phyloP scores from a whole-genome alignment of 2,797 vertebrate genomes.

The Cephalopachus bancanus region DNA sequence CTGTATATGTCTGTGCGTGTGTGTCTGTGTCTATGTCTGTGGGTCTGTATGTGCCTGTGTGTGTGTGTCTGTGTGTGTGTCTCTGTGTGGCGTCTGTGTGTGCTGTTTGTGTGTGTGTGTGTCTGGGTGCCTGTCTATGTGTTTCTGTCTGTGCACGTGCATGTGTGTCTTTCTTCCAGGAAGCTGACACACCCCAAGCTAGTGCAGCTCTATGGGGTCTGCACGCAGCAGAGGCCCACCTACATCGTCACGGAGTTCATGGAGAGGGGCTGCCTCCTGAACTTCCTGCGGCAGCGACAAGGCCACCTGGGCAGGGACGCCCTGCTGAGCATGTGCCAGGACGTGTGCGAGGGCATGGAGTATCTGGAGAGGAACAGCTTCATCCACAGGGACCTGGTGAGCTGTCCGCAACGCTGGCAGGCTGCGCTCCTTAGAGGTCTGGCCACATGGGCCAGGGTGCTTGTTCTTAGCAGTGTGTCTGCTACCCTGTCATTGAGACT shows the following conservation, averaged over 20 bases:
- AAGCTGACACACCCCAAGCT: constrained; percentile 95
- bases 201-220: constrained; percentile 97
- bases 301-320: constrained; percentile 90
- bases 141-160: no score
- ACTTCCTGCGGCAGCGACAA: constrained; percentile 92
- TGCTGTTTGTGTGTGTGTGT: no score
- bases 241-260: constrained; percentile 98
- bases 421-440: no score
- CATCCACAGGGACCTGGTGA: constrained; percentile 97
- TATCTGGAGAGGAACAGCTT: constrained; percentile 94
- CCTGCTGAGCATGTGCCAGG: constrained; percentile 94
- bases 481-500: constrained; percentile 48
- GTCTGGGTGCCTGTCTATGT: no score
- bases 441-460: constrained; percentile 86
- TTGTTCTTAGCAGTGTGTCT: not conserved
- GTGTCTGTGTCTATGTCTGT: no score
- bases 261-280: constrained; percentile 95
- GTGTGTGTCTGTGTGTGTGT: no score
- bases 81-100: no score
- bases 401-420: no score
- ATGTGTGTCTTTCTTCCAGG: constrained; percentile 88
- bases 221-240: constrained; percentile 95
- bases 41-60: no score
- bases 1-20: no score
- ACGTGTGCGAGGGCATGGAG: constrained; percentile 95